Evolutionary conservation across 2,888 invertebrate genomes (phyloP).

Genomic region (Deilephila elpenor): DNA sequence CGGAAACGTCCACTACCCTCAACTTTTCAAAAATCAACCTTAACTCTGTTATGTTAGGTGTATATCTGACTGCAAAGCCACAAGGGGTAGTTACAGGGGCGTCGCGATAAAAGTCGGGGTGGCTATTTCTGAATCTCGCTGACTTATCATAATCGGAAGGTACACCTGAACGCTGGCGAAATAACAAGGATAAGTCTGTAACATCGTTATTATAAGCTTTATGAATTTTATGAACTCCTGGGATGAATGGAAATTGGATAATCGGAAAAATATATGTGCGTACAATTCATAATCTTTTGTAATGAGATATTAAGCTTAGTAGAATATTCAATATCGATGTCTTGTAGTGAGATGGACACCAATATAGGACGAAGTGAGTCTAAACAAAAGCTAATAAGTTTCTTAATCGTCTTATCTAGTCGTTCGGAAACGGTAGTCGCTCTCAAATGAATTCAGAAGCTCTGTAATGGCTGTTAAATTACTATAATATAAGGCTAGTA

Average conservation of each 20-base stretch:
- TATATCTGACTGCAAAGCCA: slow-evolving; percentile 34
- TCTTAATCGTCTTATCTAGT: no score
- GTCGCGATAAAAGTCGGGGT: slow-evolving; percentile 72
- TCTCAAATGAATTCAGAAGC: no score
- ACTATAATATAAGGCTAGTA: no score
- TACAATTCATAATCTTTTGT: no score
- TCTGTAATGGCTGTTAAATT: no score
- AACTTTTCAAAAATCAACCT: slow-evolving; percentile 25
- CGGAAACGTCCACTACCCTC: background rate
- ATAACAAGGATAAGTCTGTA: slow-evolving; percentile 54
- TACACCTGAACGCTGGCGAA: slow-evolving; percentile 72
- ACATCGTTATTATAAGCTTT: slow-evolving; percentile 19
- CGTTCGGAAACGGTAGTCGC: no score
- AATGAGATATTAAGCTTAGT: no score
- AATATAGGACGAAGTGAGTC: no score
- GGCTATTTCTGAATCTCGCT: slow-evolving; percentile 78
- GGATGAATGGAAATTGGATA: background rate
- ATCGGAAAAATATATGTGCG: no score
- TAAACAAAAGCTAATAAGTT: no score
- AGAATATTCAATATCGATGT: no score
- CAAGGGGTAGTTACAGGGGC: slow-evolving; percentile 25
- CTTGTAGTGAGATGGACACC: no score
- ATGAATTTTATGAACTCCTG: slow-evolving; percentile 16
- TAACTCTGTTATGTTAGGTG: slow-evolving; percentile 35
- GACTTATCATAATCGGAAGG: slow-evolving; percentile 76